Base-by-base conservation (phyloP, 2,797 vertebrate species). In the Malacoraja senta region DNA sequence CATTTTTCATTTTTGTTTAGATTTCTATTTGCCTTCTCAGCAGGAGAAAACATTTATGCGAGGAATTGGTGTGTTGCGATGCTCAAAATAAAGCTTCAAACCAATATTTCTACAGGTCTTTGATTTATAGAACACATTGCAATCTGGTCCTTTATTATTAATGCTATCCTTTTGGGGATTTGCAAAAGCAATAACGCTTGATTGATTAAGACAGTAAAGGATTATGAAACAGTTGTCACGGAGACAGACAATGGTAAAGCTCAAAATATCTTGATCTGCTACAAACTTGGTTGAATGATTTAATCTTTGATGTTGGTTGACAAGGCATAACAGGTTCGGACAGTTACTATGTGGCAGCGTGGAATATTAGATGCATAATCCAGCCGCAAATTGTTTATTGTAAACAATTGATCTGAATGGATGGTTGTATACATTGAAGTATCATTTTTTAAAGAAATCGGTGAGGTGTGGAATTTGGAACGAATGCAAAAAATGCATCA, bases 161-260 rank as follows among this genome's bases (percentile, higher is more conserved):
- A 65, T 68, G 63, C n/a, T 35, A 88, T 35, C 63, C 63, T 88
- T 68, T 88, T 68, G 24, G 61, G 65, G 84, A 35, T 88, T 88
- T 88, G 84, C 29, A n/a, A 15, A 53, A 32, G 58, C n/a, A 84
- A n/a, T 61, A 84, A n/a, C 81, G 61, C 63, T 68, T 88, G 84
- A 53, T 83, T 83, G 80, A 88, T 68, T 68, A 88, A 88, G 84
- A 88, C 17, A 35, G 84, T 88, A 88, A 88, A 88, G 63, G 84
- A 88, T 88, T 88, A 68, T 32, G 63, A 65, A 88, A 88, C 2
- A 17, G 61, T 88, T 38, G 84, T 65, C 84, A 88, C 68, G 84
- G 61, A 65, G 17, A 61, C 84, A 88, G 63, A 88, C 17, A 88
- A 68, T 68, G 63, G 19, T 68, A 88, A 88, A 68, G n/a, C 61